Conservation (phyloP, 2,113 vertebrate genomes). For the Turdus rufiventris region DNA sequence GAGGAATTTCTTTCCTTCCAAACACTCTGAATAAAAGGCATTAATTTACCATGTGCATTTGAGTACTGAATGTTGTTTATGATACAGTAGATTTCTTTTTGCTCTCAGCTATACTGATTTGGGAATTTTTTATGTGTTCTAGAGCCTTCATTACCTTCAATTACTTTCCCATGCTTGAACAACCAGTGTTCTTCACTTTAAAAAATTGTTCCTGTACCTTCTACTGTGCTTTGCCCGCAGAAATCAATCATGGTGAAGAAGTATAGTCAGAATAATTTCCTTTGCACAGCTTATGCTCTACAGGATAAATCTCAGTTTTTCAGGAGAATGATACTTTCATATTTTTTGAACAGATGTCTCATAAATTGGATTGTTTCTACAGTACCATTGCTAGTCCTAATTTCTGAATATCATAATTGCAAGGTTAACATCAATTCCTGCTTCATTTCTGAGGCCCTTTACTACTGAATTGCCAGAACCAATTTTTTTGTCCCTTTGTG, state of each 20-base stretch:
- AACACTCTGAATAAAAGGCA: not conserved
- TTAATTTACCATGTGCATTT: not conserved
- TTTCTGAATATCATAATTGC: not conserved
- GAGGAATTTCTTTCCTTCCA: not conserved
- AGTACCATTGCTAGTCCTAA: not conserved
- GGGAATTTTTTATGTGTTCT: not conserved
- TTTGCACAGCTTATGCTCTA: not conserved
- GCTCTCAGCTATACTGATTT: not conserved
- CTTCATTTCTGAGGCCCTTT: not conserved
- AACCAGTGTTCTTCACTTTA: not conserved
- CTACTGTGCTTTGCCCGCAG: not conserved
- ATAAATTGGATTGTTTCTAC: not conserved
- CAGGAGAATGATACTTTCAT: not conserved
- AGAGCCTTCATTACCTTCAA: not conserved
- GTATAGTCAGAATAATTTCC: not conserved
- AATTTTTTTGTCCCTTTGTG: accelerated
- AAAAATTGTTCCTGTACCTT: not conserved
- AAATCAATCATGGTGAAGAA: not conserved
- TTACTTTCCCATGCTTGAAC: not conserved
- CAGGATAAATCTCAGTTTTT: not conserved
- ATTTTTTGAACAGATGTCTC: not conserved
- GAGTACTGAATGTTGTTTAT: not conserved
- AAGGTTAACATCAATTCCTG: not conserved
- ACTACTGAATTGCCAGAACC: not conserved
- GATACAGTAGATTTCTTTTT: not conserved